Conservation (phyloP, 2,888 invertebrate genomes). For the Desoria tigrina region DNA sequence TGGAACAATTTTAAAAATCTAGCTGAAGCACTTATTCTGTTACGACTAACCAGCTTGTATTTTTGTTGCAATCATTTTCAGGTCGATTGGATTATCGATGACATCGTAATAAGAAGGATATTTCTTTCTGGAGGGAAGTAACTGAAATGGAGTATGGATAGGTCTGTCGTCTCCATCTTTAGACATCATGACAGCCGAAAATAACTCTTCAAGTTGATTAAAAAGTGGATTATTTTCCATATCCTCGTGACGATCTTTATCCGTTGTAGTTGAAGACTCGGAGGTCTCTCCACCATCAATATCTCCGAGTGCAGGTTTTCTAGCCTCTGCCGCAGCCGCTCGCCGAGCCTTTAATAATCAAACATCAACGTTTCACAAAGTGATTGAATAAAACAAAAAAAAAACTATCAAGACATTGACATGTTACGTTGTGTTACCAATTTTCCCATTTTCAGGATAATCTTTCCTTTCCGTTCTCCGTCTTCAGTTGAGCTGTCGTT, state of each 20-base stretch:
- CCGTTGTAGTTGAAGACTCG: constrained; percentile 70
- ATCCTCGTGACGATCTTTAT: constrained; percentile 62
- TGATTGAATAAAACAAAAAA: too few species aligned
- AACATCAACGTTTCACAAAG: too few species aligned
- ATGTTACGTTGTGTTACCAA: too few species aligned
- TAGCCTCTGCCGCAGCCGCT: constrained; percentile 56
- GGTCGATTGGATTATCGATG: constrained; percentile 90
- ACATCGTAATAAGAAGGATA: constrained; percentile 95
- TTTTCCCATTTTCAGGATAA: constrained; percentile 62
- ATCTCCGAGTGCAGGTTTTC: constrained; percentile 57
- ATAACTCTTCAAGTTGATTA: constrained; percentile 82
- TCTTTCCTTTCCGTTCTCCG: constrained; percentile 61
- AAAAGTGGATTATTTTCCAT: constrained; percentile 31
- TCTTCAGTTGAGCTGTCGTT: constrained; percentile 56
- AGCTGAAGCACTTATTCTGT: not conserved
- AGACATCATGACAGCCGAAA: constrained; percentile 83
- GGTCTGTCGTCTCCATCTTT: constrained; percentile 77
- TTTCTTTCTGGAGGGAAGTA: constrained; percentile 85
- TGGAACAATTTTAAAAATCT: too few species aligned
- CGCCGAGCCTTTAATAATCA: constrained; percentile 51
- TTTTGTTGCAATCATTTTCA: constrained; percentile 87
- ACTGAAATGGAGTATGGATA: constrained; percentile 82
- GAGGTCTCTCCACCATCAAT: constrained; percentile 68
- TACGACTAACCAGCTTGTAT: constrained; percentile 66
- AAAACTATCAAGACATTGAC: too few species aligned